Evolutionary conservation across 2,888 invertebrate species (phyloP), one percentile per base, ranked within the genome.

Genomic region (Leptopilina drosophilae): DNA sequence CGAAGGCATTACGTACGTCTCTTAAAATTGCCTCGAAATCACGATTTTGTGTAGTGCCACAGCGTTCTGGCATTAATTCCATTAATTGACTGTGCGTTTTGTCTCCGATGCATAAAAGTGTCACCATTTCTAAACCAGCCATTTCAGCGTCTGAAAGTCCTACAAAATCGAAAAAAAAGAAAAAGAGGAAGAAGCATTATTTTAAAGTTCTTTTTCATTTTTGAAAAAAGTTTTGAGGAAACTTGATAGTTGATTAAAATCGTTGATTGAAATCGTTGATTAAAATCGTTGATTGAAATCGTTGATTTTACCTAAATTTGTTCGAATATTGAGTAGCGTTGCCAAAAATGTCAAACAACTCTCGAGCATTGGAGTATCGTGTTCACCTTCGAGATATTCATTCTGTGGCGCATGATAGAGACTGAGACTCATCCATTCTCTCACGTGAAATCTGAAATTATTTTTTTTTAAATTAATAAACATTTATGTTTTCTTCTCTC

Each of bases 41-140:
- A 88, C 96, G 94, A 69, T 96, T 96, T 91, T 97, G 97, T 26
- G 96, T 96, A 87, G 96, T 97, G n/a, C 98, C 98, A 84, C 98
- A 98, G 33, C 98, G 94, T 92, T 99, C 99, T 0, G 99, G 99
- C 97, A 99, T 97, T 80, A 97, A 93, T 92, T 99, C 99, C 92
- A 98, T 95, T 69, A 99, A 93, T 90, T 98, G 98, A 84, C 98
- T 98, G 93, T 99, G 98, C 0, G 98, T 98, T 92, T 98, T 97
- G 92, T 99, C 98, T 56, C 96, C 96, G 91, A 98, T 98, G 85
- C 98, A 98, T 73, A 99, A 93, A 76, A 98, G 93, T 1, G 98
- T 97, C 81, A 98, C 96, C 94, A 99, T 98, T 93, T 99, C 99
- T 83, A 98, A 93, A 59, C 97, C 94, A 40, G 97, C 96, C 88